Evolutionary conservation across 37 sponge, comb jelly and placozoan species (phyloP), one percentile per base, ranked within the genome.

Genomic region (Cladorhizidae sp.): DNA sequence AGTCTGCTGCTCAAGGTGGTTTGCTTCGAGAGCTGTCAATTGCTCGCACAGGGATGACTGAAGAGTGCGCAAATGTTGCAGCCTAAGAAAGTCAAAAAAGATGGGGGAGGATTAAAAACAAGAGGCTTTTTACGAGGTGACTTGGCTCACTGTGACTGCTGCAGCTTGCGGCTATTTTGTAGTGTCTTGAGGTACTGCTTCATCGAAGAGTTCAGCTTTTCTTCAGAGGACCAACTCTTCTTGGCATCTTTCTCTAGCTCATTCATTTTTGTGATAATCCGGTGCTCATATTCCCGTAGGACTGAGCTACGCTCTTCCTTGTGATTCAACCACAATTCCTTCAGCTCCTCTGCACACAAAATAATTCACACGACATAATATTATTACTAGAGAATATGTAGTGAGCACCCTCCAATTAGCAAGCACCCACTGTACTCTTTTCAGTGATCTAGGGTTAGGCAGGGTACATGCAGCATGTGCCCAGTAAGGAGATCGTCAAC

Each of bases 191-290:
- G 17, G 36, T 69, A 38, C 23, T 69, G 54, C 29, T 25, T 5
- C 37, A 79, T 37, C 40, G 35, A 31, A 5, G 55, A 37, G 9
- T 28, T 51, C 0, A 67, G 36, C 56, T 52, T 18, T 29, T 79
- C 56, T 38, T 79, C 80, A 36, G 25, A 31, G 11, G 42, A 29
- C 38, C 28, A 51, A 1, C 57, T 79, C 2, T 22, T 17, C 5
- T 52, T 35, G 54, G 68, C 69, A 1, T 79, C 80, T 28, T 23
- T 67, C 80, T 79, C 80, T 17, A 79, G 56, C n/a, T n/a, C 11
- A 0, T 54, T 40, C 38, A 79, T 6, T 67, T 79, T 68, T 43
- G 22, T 50, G 38, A 0, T 42, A 0, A 79, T 52, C 51, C 54
- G 68, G 21, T 79, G 39, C 56, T 52, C n/a, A 54, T 54, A 79